Evolutionary conservation across 2,888 invertebrate species (phyloP), one percentile per base, ranked within the genome.

Genomic region (Drymonia ruficornis): DNA sequence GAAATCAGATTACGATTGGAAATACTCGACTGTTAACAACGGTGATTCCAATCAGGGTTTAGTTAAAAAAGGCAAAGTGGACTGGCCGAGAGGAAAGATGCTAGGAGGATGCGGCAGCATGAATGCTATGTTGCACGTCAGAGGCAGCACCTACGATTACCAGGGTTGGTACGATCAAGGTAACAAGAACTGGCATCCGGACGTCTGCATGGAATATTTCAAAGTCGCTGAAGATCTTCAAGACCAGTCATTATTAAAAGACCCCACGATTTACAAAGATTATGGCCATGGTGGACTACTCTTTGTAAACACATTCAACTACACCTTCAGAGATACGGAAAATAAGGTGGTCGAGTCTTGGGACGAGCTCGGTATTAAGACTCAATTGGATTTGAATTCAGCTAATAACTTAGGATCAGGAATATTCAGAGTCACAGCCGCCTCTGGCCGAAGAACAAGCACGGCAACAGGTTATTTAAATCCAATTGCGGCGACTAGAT

Each of bases 11-110:
- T 80, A 96, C 51, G 97, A 97, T 79, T 97, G 97, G 97, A 94
- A 96, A 76, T 97, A 96, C 81, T 96, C 96, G 80, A 96, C 96
- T 0, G 96, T 96, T 71, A 96, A 96, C 0, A 94, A 96, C 74
- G 95, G 94, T 16, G 94, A 91, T 31, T 93, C 94, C 0, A 96
- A 95, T 78, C 86, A 96, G 68, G 96, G 95, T 94, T 86, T 82
- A 34, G 63, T 66, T 53, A 60, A 75, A n/a, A n/a, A n/a, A 50
- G 65, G 75, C 46, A 31, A 72, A 42, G 76, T 78, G 13, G 68
- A 67, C 9, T 93, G 94, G 94, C 89, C 94, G 6, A 84, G 94
- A 46, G 95, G 95, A 0, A 95, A 94, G 70, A 86, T 93, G 73
- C 80, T 94, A 63, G 94, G 94, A 48, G 94, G 94, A 0, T 83